Percentiles rank a stretch among this genome's conserved stretches.
Evolutionary conservation across 2,113 vertebrate species (phyloP).

Genomic region (Nycticryphes semicollaris): DNA sequence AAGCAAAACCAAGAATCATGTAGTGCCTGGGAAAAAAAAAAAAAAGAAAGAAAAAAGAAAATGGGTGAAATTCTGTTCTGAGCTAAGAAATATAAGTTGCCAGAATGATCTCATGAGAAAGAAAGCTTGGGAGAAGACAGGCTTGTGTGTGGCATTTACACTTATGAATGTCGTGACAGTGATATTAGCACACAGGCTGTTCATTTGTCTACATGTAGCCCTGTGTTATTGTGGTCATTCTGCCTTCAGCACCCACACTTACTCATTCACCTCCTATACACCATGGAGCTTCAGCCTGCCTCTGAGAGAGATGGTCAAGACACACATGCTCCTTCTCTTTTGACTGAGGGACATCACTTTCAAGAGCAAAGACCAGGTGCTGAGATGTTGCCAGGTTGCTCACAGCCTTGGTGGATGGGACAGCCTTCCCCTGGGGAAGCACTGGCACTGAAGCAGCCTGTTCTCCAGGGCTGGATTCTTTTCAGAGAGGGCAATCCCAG

Average conservation of each 20-base stretch:
- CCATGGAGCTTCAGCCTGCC: not conserved
- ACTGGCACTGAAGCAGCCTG: not conserved
- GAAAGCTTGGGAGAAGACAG: not conserved
- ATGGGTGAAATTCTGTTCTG: not conserved
- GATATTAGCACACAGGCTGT: not conserved
- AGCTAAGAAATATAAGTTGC: not conserved
- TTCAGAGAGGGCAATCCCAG: not conserved
- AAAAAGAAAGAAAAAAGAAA: not conserved
- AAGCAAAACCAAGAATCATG: not conserved
- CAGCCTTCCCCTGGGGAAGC: not conserved
- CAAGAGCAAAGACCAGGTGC: not conserved
- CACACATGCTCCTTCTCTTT: not conserved
- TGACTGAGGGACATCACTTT: not conserved
- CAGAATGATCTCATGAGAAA: not conserved
- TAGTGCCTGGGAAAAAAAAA: not conserved
- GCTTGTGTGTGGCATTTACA: not conserved
- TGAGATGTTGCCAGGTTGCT: not conserved
- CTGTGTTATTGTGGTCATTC: not conserved
- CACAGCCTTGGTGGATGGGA: too few species aligned
- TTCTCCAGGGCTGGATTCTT: not conserved
- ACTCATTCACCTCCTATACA: rapidly evolving
- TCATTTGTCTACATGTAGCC: rapidly evolving
- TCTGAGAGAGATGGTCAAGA: not conserved
- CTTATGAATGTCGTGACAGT: rapidly evolving
- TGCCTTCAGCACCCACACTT: not conserved